Percentiles rank a stretch among this genome's conserved stretches.
Conservation (phyloP, 2,888 invertebrate species). For the Steinernema scapterisci region DNA sequence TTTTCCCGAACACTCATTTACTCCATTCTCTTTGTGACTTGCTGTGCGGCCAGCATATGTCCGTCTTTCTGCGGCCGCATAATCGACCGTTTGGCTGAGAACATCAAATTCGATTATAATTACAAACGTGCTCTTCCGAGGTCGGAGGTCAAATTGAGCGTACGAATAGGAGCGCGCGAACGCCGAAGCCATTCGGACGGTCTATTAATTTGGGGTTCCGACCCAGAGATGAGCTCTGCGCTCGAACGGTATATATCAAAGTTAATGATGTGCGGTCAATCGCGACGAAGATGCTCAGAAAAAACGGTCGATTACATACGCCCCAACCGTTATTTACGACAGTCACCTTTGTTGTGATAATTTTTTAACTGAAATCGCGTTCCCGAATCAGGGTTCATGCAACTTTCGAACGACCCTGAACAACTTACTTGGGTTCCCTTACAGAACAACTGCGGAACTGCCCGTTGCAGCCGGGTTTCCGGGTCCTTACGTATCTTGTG, state of each 20-base stretch:
- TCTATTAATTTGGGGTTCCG: slow-evolving; percentile 28
- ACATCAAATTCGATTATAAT: slow-evolving; percentile 33
- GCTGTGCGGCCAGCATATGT: slow-evolving; percentile 15
- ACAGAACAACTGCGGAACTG: slow-evolving; percentile 70
- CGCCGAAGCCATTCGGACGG: slow-evolving; percentile 8
- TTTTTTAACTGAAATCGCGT: not conserved
- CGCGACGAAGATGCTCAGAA: slow-evolving; percentile 23
- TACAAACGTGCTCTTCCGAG: slow-evolving; percentile 24
- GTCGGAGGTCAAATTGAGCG: slow-evolving; percentile 28
- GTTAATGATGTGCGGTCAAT: slow-evolving; percentile 26
- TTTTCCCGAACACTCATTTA: not conserved
- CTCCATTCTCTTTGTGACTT: slow-evolving; percentile 24
- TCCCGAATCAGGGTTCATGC: not conserved
- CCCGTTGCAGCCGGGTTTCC: slow-evolving; percentile 71
- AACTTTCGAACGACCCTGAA: not conserved
- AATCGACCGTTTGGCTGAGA: slow-evolving; percentile 21
- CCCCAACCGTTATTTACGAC: slow-evolving; percentile 28
- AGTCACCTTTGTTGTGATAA: slow-evolving; percentile 21
- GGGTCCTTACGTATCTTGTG: slow-evolving; percentile 70
- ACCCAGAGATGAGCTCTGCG: slow-evolving; percentile 26
- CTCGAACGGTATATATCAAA: slow-evolving; percentile 29
- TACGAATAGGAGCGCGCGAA: slow-evolving; percentile 2
- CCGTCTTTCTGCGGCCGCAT: slow-evolving; percentile 8
- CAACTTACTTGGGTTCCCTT: slow-evolving; percentile 70
- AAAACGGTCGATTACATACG: slow-evolving; percentile 31